phyloP scores from a whole-genome alignment of 2,113 vertebrate genomes.

The Neopipo cinnamomea region DNA sequence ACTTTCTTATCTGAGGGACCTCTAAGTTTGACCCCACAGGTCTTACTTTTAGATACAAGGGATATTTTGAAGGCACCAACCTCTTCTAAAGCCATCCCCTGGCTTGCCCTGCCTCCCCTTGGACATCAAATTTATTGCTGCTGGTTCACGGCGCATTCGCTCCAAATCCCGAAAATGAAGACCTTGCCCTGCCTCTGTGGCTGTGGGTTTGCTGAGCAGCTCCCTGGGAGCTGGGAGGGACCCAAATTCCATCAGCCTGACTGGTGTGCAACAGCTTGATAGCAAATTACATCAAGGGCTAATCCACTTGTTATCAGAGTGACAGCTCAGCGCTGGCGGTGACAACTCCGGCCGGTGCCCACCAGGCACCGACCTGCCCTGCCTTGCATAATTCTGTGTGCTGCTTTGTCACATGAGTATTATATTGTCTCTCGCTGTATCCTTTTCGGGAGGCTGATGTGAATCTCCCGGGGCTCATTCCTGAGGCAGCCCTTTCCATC shows the following conservation, averaged over 20 bases:
- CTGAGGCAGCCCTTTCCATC: not conserved
- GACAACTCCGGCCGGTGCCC: not conserved
- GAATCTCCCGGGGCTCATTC: fast-evolving
- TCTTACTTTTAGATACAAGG: not conserved
- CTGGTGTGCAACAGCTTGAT: not conserved
- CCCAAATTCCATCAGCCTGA: not conserved
- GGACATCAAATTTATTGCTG: not conserved
- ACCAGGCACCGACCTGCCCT: not conserved
- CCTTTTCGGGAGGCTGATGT: not conserved
- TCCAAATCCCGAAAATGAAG: not conserved
- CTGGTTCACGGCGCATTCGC: not conserved
- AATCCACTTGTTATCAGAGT: not conserved
- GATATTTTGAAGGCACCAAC: not conserved
- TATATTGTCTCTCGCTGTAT: not conserved
- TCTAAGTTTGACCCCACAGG: not conserved
- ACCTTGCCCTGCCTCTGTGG: fast-evolving
- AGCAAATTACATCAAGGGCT: not conserved
- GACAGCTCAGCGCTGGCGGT: not conserved
- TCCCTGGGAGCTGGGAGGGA: not conserved
- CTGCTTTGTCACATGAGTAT: not conserved
- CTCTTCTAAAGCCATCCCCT: not conserved
- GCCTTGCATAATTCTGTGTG: not conserved
- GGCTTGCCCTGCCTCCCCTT: not conserved
- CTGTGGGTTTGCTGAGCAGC: not conserved
- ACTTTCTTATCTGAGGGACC: not conserved